These are phyloP conservation scores for Pomacea canaliculata DNA, from an alignment of 2,888 invertebrate species.

Conservation along the genomic window DNA sequence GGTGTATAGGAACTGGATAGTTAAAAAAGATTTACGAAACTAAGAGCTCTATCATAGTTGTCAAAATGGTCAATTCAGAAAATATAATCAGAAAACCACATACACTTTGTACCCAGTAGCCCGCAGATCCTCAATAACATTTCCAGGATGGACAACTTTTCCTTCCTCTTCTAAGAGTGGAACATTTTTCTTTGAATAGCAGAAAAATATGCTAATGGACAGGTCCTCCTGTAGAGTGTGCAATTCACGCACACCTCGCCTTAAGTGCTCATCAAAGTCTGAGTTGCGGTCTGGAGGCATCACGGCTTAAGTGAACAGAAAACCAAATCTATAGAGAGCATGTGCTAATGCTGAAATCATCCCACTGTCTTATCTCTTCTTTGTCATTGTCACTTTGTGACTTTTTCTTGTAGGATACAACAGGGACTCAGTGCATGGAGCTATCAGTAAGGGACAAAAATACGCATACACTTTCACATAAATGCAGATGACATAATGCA, in stretches of 20 bases:
- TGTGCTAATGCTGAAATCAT: too few relatives aligned
- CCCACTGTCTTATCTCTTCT: too few relatives aligned
- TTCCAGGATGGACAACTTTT: conserved; percentile 49
- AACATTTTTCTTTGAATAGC: conserved; percentile 54
- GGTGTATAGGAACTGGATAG: too few relatives aligned
- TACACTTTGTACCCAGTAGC: conserved; percentile 53
- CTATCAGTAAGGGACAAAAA: too few relatives aligned
- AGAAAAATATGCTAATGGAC: conserved; percentile 51
- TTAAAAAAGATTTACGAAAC: too few relatives aligned
- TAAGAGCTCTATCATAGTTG: too few relatives aligned
- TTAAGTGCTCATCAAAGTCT: conserved; percentile 66
- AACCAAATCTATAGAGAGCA: background rate
- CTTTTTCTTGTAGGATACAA: too few relatives aligned
- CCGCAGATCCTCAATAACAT: conserved; percentile 54
- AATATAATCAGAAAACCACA: conserved; percentile 22
- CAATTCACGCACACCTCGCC: conserved; percentile 56
- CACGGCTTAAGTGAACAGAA: conserved; percentile 43
- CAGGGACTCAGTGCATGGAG: too few relatives aligned
- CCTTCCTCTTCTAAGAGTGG: conserved; percentile 43
- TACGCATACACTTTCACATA: too few relatives aligned
- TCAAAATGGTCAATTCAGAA: too few relatives aligned
- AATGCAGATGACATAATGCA: too few relatives aligned
- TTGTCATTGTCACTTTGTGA: too few relatives aligned
- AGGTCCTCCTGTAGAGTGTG: conserved; percentile 51
- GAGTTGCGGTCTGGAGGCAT: conserved; percentile 64